A percentile compares a stretch with the other conserved stretches of the same genome.
phyloP scores from a whole-genome alignment of 1,140 invertebrate species.

The Scylla paramamosain region DNA sequence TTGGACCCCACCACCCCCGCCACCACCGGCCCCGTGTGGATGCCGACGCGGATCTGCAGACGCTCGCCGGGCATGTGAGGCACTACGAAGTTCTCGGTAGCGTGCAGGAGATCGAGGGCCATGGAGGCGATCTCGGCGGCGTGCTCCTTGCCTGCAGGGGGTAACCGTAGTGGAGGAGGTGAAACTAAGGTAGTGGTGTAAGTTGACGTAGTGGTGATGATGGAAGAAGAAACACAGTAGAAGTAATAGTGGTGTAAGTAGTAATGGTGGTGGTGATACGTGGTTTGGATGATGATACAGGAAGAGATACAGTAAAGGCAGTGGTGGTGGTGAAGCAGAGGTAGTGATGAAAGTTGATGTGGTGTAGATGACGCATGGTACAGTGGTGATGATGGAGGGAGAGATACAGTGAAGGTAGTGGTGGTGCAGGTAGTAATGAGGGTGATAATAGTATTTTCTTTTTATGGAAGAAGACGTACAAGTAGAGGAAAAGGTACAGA shows the following conservation, averaged over 20 bases:
- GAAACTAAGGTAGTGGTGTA: too few species aligned
- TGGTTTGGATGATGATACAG: neutral
- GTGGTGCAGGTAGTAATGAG: neutral
- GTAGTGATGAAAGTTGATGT: too few species aligned
- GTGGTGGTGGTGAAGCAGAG: too few species aligned
- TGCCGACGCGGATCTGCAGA: constrained; percentile 88
- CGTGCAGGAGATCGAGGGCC: constrained; percentile 90
- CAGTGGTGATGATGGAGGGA: too few species aligned
- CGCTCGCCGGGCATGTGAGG: constrained; percentile 87
- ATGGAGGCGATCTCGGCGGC: constrained; percentile 93
- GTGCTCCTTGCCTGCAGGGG: constrained; percentile 87
- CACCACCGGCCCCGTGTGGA: constrained; percentile 88
- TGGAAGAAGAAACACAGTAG: neutral
- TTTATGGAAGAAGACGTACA: too few species aligned
- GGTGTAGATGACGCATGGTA: too few species aligned
- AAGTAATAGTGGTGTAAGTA: neutral
- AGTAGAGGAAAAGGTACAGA: neutral
- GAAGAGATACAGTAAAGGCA: neutral
- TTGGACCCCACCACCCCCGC: constrained; percentile 87
- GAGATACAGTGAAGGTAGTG: neutral
- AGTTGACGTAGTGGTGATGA: neutral
- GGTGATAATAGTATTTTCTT: too few species aligned
- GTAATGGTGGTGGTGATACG: neutral
- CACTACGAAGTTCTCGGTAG: constrained; percentile 88
- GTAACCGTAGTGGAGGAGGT: neutral